Base-by-base conservation (phyloP, 2,113 vertebrate genomes). In the Ameiurus melas region DNA sequence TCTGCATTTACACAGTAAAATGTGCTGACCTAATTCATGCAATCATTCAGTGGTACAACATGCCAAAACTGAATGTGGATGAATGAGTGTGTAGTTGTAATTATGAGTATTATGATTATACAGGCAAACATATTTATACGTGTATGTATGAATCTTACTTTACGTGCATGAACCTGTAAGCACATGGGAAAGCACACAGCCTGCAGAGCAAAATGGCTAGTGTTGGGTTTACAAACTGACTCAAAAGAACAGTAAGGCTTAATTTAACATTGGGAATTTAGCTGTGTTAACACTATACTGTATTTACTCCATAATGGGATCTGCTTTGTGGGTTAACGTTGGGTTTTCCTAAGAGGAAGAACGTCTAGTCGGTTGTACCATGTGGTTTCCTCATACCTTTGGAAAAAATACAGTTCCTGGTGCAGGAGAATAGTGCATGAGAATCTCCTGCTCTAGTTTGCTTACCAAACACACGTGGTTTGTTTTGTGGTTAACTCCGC, bases 271-370 rank as follows among this genome's bases (percentile, higher is more conserved):
- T 79, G 77, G 53, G 57, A 58, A 58, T 58, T 57, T 80, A 58
- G 16, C 2, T 20, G 16, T 30, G 77, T n/a, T 55, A 53, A 78
- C 47, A 8, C 6, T 1, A 14, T 13, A n/a, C 7, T 30, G 77
- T 79, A 30, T 78, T 51, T 25, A 51, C 25, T 47, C 12, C 39
- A 51, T 53, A 47, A 36, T 9, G 58, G 53, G 36, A 6, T 75
- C n/a, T 66, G 83, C 82, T 22, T 36, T 78, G 82, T 84, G 58
- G 36, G 7, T 75, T 79, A 16, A 85, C 25, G 27, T 12, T 85
- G 83, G 58, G 55, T 20, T 85, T 88, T 85, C 71, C 33, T 57
- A 53, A 30, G 58, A 27, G 71, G 87, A 88, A 88, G 58, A 55
- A 79, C 0, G 9, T 85, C 30, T 87, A 64, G 81, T 88, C n/a